phyloP scores from a whole-genome alignment of 2,888 invertebrate species.

The Drosophila kuntzei region DNA sequence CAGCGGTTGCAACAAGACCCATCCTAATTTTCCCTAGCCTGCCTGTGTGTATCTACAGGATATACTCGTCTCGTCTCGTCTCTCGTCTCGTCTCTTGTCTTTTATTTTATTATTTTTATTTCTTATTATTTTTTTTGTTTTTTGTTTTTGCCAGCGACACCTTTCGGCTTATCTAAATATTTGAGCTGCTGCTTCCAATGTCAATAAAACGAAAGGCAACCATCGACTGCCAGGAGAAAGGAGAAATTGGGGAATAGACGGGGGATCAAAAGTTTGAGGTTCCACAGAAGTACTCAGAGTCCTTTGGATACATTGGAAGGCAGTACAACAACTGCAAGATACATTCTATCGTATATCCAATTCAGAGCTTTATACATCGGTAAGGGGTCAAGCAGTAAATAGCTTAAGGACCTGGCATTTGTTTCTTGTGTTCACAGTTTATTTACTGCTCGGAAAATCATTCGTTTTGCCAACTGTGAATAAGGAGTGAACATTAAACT shows the following conservation, averaged over 20 bases:
- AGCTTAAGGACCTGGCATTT: conserved; percentile 21
- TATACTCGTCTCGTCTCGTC: conserved; percentile 4
- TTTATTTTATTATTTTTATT: conserved; percentile 4
- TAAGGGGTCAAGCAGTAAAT: conserved; percentile 27
- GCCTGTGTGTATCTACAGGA: conserved; percentile 13
- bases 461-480: conserved; percentile 3
- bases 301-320: conserved; percentile 9
- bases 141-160: conserved; percentile 50
- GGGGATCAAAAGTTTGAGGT: conserved; percentile 7
- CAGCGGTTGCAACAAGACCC: conserved; percentile 48
- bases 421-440: conserved; percentile 9
- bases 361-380: neutral
- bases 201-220: conserved; percentile 58
- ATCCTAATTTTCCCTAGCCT: conserved; percentile 32
- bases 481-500: neutral
- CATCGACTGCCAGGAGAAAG: neutral
- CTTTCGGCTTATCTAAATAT: conserved; percentile 68
- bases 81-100: conserved; percentile 6
- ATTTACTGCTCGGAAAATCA: conserved; percentile 1
- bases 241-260: neutral
- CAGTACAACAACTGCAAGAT: conserved; percentile 3
- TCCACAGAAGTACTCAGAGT: conserved; percentile 13
- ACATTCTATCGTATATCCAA: conserved; percentile 16
- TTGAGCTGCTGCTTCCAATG: conserved; percentile 58
- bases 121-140: neutral